Conservation (phyloP, 2,113 vertebrate genomes). For the Paratilapia polleni region DNA sequence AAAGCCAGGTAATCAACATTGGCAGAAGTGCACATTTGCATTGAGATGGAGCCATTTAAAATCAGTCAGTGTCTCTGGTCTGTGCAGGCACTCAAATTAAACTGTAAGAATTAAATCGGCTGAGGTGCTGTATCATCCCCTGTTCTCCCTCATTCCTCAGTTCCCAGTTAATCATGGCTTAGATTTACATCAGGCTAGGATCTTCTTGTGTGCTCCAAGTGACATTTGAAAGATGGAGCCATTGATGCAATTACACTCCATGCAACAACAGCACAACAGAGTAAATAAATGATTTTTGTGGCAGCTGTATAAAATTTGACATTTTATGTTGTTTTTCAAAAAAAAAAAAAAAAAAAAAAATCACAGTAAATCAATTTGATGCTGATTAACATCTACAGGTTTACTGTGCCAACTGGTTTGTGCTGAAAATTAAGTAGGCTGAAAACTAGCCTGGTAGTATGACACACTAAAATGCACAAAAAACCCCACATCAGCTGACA, state of each 20-base stretch:
- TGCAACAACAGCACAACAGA: neutral
- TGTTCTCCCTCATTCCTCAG: neutral
- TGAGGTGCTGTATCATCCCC: neutral
- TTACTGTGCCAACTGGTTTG: neutral
- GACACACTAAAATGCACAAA: neutral
- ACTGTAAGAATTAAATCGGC: conserved; percentile 40
- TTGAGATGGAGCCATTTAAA: conserved; percentile 56
- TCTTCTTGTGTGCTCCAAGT: neutral
- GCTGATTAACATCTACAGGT: neutral
- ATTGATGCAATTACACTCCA: conserved; percentile 3
- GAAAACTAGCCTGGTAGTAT: neutral
- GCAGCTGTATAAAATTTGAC: neutral
- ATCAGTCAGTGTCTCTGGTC: conserved; percentile 25
- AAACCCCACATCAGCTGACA: neutral
- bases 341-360: neutral
- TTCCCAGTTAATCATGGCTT: neutral
- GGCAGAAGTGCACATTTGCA: conserved; percentile 66
- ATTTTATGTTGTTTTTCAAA: neutral
- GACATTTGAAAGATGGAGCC: conserved; percentile 11
- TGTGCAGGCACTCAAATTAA: conserved; percentile 34
- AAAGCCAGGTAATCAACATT: conserved; percentile 63
- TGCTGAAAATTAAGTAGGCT: neutral
- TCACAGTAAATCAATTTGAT: conserved; percentile 1
- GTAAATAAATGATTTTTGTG: neutral
- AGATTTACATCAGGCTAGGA: neutral